phyloP scores from a whole-genome alignment of 92 coral and sea anemone genomes.

The Parazoanthus atlanticus region DNA sequence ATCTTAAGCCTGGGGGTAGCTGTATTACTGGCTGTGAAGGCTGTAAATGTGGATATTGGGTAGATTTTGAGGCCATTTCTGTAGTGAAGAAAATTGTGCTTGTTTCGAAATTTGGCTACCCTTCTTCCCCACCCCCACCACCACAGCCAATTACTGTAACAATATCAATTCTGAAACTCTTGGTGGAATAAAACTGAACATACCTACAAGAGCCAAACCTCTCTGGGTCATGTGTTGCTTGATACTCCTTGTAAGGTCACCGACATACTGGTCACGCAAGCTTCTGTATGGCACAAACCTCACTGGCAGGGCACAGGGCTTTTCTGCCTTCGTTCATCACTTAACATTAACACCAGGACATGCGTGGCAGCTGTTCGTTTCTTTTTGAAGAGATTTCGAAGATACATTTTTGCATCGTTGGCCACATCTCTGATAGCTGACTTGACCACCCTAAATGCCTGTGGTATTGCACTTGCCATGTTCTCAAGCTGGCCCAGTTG shows the following conservation, averaged over 20 bases:
- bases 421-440: constrained; percentile 21
- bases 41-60: not conserved
- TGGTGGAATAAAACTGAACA: constrained; percentile 9
- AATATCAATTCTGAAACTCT: not conserved
- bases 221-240: constrained; percentile 50
- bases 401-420: constrained; percentile 26
- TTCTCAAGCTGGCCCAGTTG: constrained; percentile 17
- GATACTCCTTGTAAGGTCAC: constrained; percentile 46
- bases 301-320: constrained; percentile 63
- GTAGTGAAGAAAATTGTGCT: not conserved
- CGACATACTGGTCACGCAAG: constrained; percentile 51
- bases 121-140: not conserved
- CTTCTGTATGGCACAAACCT: constrained; percentile 47
- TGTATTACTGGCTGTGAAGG: not conserved
- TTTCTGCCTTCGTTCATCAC: constrained; percentile 52
- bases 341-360: constrained; percentile 53
- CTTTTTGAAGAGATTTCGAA: constrained; percentile 51
- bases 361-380: constrained; percentile 51
- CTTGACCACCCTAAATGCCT: constrained; percentile 18
- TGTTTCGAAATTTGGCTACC: not conserved
- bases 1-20: constrained; percentile 8
- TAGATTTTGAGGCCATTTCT: not conserved
- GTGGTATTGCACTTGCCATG: constrained; percentile 29
- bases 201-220: constrained; percentile 53
- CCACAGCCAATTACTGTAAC: not conserved